Base-by-base conservation (phyloP, 2,113 vertebrate genomes). In the Leptocoma aspasia region DNA sequence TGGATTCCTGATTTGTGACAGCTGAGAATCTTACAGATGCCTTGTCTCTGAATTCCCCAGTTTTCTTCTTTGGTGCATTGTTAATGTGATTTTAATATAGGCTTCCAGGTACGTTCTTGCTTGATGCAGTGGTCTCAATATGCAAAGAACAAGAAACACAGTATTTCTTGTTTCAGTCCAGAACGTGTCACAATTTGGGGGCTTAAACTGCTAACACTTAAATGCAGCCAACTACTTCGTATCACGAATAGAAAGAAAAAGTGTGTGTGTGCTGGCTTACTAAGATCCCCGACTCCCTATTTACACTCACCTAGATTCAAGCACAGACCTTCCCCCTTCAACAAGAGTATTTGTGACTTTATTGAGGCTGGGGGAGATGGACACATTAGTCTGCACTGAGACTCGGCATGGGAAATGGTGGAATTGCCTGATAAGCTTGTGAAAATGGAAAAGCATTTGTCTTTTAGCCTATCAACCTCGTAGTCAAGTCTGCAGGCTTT, bases 1-100 rank as follows among this genome's bases (percentile, higher is more conserved):
- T 97, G 77, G 75, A 87, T 95, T 95, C 92, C 95, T 81, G 76
- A 93, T 97, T 97, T 92, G 95, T 97, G 95, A 89, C 96, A 97
- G 93, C 94, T 97, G 92, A 97, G 92, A 79, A 50, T 96, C 76
- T 71, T 94, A 92, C 69, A 96, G 93, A 65, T 26, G 92, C 80
- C 73, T 35, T 82, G 61, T 82, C 66, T 88, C 85, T 27, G n/a
- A 94, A 94, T 84, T 56, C 65, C 72, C 54, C 45, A 56, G 16
- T 49, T 96, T 83, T 89, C 64, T 54, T 66, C 15, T 61, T 91
- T 11, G 2, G 27, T 22, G 10, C 72, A 71, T 70, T 27, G 39
- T 84, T 95, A 94, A 94, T 88, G 47, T 82, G 80, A 66, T 89
- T 96, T 97, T 91, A 93, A 90, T 73, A 70, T 21, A 79, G 33